These are phyloP conservation scores for Whitmania pigra DNA, from an alignment of 1,140 invertebrate genomes.

Conservation along the genomic window DNA sequence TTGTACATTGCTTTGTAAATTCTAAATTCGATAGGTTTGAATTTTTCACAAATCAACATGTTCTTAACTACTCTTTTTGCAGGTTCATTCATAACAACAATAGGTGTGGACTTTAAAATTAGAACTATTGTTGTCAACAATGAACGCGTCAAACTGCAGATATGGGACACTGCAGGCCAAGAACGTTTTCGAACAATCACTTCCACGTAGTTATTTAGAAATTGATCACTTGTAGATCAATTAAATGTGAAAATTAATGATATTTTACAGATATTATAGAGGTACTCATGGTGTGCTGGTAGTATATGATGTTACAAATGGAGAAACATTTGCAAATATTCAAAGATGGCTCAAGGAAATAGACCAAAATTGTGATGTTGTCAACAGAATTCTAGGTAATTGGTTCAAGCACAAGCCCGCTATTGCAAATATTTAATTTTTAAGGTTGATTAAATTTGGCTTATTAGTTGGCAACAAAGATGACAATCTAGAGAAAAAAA, in stretches of 20 bases:
- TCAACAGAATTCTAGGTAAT: conserved; percentile 90
- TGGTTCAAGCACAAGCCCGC: neutral
- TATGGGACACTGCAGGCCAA: conserved; percentile 78
- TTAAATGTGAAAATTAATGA: neutral
- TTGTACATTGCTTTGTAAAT: too few relatives aligned
- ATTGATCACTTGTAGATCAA: neutral
- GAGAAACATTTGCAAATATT: conserved; percentile 96
- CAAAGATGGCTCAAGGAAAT: conserved; percentile 91
- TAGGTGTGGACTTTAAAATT: conserved; percentile 99
- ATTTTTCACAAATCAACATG: too few relatives aligned
- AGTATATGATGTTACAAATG: conserved; percentile 96
- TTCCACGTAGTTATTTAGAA: conserved; percentile 54
- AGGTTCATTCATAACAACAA: conserved; percentile 93
- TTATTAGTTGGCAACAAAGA: conserved; percentile 90
- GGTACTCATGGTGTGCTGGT: conserved; percentile 98
- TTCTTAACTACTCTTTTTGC: conserved; percentile 25
- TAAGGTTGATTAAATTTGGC: too few relatives aligned
- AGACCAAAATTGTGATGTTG: conserved; percentile 97
- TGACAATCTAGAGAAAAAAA: conserved; percentile 88
- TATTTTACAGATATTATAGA: conserved; percentile 69
- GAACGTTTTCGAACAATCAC: conserved; percentile 91
- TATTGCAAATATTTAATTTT: neutral
- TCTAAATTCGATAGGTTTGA: too few relatives aligned
- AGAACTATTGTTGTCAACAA: conserved; percentile 86
- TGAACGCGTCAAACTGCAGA: conserved; percentile 90